Base-by-base conservation (phyloP, 2,797 vertebrate genomes). In the Siniperca undulata region DNA sequence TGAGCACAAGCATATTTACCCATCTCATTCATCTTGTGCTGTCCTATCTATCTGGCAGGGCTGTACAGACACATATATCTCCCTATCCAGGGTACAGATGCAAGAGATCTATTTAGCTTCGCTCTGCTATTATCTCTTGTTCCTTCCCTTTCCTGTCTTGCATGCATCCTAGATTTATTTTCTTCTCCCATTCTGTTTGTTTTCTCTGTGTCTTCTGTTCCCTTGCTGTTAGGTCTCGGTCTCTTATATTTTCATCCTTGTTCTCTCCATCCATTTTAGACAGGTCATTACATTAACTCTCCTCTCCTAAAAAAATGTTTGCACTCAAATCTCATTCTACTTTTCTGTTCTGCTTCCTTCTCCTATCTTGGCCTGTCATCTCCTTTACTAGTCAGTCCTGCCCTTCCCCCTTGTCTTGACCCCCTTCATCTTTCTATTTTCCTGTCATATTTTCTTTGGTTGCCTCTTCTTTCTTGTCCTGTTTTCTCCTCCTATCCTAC, bases 21-120 rank as follows among this genome's bases (percentile, higher is more conserved):
- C 88, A 82, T 90, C 90, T 92, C 94, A 95, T 96, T 93, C 88
- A 91, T 95, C 95, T 93, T 92, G 59, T 56, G 82, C 84, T 82
- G 83, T 91, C 83, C 85, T 91, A 86, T 93, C 89, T 86, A 30
- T 77, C 13, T 81, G 90, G 80, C 91, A 60, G 80, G 67, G 74
- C 76, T 73, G 79, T 83, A 83, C 81, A 88, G 87, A 89, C 80
- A 74, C 77, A 85, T 87, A 72, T 88, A 89, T 91, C 91, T 83
- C 70, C 67, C 74, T 75, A 90, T 89, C 86, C 86, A 82, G 77
- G 52, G 53, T 80, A 77, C 78, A 88, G 86, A 92, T 88, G 86
- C 81, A 73, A 70, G 83, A 89, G 83, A 90, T 92, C 85, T 83
- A 81, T 90, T 91, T 83, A 79, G 83, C 80, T 79, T 75, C 70